Conservation (phyloP, 2,113 vertebrate genomes). For the Gambusia affinis region DNA sequence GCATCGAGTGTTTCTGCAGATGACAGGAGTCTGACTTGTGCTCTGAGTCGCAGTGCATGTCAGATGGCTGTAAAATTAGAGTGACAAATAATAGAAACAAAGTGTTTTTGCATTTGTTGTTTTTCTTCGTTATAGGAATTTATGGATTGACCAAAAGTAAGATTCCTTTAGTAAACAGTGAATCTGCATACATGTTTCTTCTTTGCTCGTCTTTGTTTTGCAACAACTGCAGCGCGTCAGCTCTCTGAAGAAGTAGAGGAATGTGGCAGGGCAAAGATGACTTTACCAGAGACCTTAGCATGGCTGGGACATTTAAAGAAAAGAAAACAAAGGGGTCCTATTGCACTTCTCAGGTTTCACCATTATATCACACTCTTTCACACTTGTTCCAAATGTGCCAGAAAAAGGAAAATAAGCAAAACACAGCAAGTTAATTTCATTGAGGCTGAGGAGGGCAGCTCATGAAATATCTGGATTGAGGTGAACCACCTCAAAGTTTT, state of each 20-base stretch:
- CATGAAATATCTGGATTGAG: too few relatives aligned
- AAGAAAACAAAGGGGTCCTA: conserved; percentile 21
- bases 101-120: too few relatives aligned
- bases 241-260: conserved; percentile 67
- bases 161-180: conserved; percentile 52
- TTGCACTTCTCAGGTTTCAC: conserved; percentile 31
- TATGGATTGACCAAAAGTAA: conserved; percentile 31
- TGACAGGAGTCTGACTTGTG: too few relatives aligned
- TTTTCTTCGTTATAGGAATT: conserved; percentile 32
- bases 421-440: too few relatives aligned
- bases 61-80: too few relatives aligned
- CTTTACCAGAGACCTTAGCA: conserved; percentile 65
- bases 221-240: conserved; percentile 66
- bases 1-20: too few relatives aligned
- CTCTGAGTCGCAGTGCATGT: too few relatives aligned
- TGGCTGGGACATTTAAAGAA: conserved; percentile 27
- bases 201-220: conserved; percentile 61
- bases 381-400: conserved; percentile 18
- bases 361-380: conserved; percentile 22
- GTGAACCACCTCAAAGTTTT: too few relatives aligned
- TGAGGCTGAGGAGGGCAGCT: too few relatives aligned
- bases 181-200: conserved; percentile 48
- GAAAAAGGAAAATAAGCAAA: conserved; percentile 6
- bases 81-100: too few relatives aligned
- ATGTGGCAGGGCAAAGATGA: conserved; percentile 59